Percentiles rank a stretch among this genome's conserved stretches.
Evolutionary conservation across 1,140 invertebrate species (phyloP).

Genomic region (Piezodorus guildinii): DNA sequence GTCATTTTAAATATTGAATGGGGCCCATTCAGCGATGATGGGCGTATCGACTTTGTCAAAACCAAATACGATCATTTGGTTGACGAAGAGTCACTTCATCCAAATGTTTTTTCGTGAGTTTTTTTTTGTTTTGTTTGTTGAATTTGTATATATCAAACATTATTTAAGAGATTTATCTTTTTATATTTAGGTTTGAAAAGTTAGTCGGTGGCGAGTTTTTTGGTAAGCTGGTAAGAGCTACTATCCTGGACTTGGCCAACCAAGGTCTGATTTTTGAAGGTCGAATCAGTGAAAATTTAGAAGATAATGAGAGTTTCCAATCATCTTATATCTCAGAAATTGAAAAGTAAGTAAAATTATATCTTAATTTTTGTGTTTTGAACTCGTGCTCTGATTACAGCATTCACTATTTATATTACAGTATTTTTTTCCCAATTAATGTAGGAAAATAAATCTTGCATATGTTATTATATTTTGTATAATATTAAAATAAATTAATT

Average conservation of each 20-base stretch:
- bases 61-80: not conserved
- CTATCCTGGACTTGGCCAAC: conserved; percentile 42
- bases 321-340: conserved; percentile 59
- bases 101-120: not conserved
- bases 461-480: no score
- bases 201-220: conserved; percentile 53
- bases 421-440: no score
- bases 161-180: not conserved
- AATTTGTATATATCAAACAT: no score
- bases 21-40: not conserved
- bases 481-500: no score
- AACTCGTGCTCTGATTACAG: no score
- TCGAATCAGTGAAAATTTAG: conserved; percentile 34
- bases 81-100: not conserved
- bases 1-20: conserved; percentile 1
- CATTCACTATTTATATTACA: no score
- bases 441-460: no score
- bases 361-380: conserved; percentile 30
- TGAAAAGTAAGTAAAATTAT: conserved; percentile 51
- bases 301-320: conserved; percentile 43
- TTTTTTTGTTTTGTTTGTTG: no score
- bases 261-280: conserved; percentile 44
- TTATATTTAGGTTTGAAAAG: conserved; percentile 48
- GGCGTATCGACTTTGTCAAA: not conserved
- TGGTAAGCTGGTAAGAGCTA: conserved; percentile 47